Evolutionary conservation across 1,140 invertebrate genomes (phyloP), one percentile per base, ranked within the genome.

Genomic region (Apis laboriosa): DNA sequence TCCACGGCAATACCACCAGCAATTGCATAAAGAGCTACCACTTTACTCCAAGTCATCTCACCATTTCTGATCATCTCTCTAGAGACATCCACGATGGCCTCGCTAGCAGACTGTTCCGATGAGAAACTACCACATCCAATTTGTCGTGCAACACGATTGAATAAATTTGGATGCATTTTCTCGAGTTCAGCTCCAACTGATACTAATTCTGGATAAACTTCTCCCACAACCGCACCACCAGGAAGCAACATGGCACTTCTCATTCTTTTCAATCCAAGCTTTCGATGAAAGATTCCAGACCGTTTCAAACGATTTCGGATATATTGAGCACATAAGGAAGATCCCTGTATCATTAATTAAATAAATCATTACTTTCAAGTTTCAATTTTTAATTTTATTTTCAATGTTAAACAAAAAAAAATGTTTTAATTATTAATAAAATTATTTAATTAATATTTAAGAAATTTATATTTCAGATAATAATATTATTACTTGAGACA

Each of bases 1-100:
- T 97, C 97, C 0, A 96, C 95, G 0, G 96, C 96, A 3, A 97
- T 92, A 0, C 96, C 96, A 4, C 96, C 96, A 13, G 96, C 95
- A 13, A 97, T 94, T 9, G 96, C 95, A 90, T 95, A 96, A 28
- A 97, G 90, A 0, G 96, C 95, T 4, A 97, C 95, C 24, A 97
- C 94, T 92, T 96, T 96, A 60, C 95, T 95, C 96, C 96, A 97
- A 1, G 95, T 96, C 56, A 96, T 95, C 71, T 96, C 95, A 34
- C 87, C 93, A 12, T 91, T 86, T 28, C 94, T 94, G 66, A 96
- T 94, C 9, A 96, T 92, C 68, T 96, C 95, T 7, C 95, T 93
- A 3, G 95, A 96, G 1, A 97, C 94, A 4, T 95, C 94, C 2
- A 94, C 93, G 5, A 97, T 88, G 0, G 96, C 92, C 51, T 95